Evolutionary conservation across 2,113 vertebrate species (phyloP).

Genomic region (Pangasianodon gigas): DNA sequence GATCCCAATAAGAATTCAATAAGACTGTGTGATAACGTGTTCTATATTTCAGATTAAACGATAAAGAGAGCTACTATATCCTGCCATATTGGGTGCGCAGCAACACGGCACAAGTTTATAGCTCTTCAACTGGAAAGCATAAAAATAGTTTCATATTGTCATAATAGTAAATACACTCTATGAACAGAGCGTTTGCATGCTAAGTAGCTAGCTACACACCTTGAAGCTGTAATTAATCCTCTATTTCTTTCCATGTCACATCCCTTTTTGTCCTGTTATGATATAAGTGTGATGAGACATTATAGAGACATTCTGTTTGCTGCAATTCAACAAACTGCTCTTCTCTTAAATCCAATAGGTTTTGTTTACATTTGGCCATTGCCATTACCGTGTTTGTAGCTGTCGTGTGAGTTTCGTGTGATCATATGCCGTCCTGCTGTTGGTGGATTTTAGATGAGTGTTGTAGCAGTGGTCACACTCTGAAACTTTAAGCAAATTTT

Average conservation of each 20-base stretch:
- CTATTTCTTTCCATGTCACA: too few species aligned
- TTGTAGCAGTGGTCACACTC: not conserved
- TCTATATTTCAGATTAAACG: too few species aligned
- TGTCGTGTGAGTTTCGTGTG: not conserved
- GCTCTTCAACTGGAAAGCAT: not conserved
- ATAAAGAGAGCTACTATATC: too few species aligned
- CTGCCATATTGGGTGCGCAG: too few species aligned
- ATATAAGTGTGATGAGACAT: not conserved
- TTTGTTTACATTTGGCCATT: not conserved
- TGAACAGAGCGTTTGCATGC: not conserved
- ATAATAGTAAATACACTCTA: not conserved
- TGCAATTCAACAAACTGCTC: not conserved
- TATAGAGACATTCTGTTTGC: not conserved
- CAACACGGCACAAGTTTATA: not conserved
- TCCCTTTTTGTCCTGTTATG: not conserved
- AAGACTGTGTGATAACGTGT: too few species aligned
- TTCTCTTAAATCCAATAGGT: not conserved
- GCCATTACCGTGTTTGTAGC: not conserved
- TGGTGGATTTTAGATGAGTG: not conserved
- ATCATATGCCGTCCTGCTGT: not conserved
- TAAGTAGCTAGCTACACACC: not conserved
- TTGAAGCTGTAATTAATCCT: not conserved
- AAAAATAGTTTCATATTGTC: not conserved
- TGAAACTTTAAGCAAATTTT: not conserved
- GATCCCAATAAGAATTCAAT: too few species aligned